Percentiles rank a stretch among this genome's conserved stretches.
Evolutionary conservation across 2,888 invertebrate genomes (phyloP).

Genomic region (Anticlea derivata): DNA sequence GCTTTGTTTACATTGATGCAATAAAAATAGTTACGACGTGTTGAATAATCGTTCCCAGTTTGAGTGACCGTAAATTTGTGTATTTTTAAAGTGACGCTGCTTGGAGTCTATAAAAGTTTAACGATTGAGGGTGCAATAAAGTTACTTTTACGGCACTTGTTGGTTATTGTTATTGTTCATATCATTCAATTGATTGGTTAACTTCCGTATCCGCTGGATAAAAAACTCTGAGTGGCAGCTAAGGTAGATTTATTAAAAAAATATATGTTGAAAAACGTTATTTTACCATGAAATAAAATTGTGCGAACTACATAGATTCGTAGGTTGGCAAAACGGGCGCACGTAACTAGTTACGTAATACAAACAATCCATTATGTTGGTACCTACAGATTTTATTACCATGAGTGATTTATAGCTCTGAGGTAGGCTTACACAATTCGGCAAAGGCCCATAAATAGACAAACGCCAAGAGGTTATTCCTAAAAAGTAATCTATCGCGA

Average conservation of each 20-base stretch:
- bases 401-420: constrained; percentile 43
- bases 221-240: too few species aligned
- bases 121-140: constrained; percentile 78
- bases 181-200: constrained; percentile 21
- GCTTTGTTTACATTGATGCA: constrained; percentile 77
- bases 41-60: constrained; percentile 80
- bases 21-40: constrained; percentile 82
- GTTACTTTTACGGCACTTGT: constrained; percentile 57
- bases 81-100: constrained; percentile 81
- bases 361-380: constrained; percentile 13
- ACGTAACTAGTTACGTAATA: too few species aligned
- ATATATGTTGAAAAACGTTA: too few species aligned
- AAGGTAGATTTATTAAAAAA: too few species aligned
- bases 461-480: constrained; percentile 77
- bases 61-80: constrained; percentile 83
- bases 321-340: too few species aligned
- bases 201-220: not conserved
- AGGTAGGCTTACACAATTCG: constrained; percentile 53
- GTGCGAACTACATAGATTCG: too few species aligned
- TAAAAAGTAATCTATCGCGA: constrained; percentile 79
- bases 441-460: constrained; percentile 72
- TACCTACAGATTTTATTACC: constrained; percentile 21
- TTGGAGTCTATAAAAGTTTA: constrained; percentile 82
- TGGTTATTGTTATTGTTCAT: constrained; percentile 33
- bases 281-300: too few species aligned